Evolutionary conservation across 2,113 vertebrate genomes (phyloP).

Genomic region (Neoarius graeffei): DNA sequence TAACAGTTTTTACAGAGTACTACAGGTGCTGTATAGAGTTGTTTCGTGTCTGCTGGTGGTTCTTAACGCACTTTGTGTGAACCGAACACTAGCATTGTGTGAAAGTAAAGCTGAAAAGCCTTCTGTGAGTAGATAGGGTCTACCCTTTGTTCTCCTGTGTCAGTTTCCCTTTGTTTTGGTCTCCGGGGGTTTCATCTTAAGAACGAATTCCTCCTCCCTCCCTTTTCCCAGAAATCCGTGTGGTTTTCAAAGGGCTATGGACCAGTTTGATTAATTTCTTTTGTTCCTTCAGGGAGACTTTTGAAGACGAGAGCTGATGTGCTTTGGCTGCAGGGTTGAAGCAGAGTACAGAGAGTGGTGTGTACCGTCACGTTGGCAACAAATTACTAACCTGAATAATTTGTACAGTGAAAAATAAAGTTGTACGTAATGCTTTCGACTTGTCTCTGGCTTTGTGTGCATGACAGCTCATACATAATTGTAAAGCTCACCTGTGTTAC

Average conservation of each 20-base stretch:
- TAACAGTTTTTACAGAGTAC: conserved; percentile 12
- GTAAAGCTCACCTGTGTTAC: background rate
- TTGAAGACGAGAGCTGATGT: conserved; percentile 31
- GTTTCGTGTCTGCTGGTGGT: background rate
- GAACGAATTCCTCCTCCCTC: conserved; percentile 1
- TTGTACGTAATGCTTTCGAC: conserved; percentile 60
- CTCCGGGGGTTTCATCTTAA: conserved; percentile 9
- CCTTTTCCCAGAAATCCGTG: conserved; percentile 18
- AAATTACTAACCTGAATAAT: conserved; percentile 63
- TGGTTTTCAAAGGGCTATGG: conserved; percentile 53
- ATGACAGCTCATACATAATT: too few species aligned
- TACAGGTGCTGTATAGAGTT: background rate
- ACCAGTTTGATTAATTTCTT: conserved; percentile 62
- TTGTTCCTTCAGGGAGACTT: conserved; percentile 52
- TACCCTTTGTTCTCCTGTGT: conserved; percentile 42
- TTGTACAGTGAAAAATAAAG: conserved; percentile 73
- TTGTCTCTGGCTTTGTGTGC: background rate
- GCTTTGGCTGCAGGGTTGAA: conserved; percentile 32
- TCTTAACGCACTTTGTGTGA: background rate
- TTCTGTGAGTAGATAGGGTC: background rate
- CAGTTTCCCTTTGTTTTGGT: conserved; percentile 26
- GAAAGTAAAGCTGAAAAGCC: conserved; percentile 13
- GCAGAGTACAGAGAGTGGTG: conserved; percentile 34
- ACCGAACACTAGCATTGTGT: background rate
- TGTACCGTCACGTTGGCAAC: conserved; percentile 47